Conservation (phyloP, 2,113 vertebrate genomes). For the Platanista minor region DNA sequence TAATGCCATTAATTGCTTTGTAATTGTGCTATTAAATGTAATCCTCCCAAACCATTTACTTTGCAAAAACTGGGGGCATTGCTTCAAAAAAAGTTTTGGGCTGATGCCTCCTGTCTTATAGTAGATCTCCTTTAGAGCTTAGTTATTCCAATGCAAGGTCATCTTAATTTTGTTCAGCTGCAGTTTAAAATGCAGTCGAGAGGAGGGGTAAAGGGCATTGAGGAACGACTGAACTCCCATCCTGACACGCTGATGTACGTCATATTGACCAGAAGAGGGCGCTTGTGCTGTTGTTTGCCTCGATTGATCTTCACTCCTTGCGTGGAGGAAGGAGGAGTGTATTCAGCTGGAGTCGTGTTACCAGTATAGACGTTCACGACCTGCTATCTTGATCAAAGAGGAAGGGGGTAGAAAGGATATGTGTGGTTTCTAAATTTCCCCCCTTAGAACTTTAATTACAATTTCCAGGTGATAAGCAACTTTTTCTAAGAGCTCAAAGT, state of each 20-base stretch:
- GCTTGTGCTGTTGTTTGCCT: neutral
- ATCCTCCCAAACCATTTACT: neutral
- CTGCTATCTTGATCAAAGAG: neutral
- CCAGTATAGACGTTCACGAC: neutral
- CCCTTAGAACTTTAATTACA: neutral
- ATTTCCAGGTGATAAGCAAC: neutral
- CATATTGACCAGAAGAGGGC: conserved; percentile 20
- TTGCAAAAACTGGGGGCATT: neutral
- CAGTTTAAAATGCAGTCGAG: neutral
- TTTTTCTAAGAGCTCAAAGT: neutral
- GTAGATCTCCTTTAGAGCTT: neutral
- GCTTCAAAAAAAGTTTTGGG: neutral
- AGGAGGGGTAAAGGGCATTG: fast-evolving
- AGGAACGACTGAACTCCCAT: neutral
- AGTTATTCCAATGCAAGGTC: neutral
- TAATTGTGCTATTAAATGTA: neutral
- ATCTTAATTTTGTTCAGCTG: neutral
- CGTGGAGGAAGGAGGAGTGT: neutral
- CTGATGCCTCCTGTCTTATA: neutral
- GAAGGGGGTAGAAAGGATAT: neutral
- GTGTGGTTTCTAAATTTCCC: neutral
- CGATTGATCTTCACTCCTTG: neutral
- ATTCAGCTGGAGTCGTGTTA: neutral
- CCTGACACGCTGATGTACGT: neutral
- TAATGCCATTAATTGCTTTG: neutral